phyloP scores from a whole-genome alignment of 1,140 invertebrate genomes.

The Ostrea edulis region DNA sequence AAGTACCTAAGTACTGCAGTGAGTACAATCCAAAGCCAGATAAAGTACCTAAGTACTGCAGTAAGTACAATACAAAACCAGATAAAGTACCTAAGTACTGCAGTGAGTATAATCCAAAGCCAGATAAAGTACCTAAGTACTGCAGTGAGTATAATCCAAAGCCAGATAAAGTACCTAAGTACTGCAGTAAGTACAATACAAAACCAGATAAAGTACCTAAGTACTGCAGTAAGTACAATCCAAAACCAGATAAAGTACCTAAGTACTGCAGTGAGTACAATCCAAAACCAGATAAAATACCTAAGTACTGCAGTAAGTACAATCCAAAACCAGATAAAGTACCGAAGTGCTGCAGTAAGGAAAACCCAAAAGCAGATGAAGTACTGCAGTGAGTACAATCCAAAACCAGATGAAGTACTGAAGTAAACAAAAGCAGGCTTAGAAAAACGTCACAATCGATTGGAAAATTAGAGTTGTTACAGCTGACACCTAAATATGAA shows the following conservation, averaged over 20 bases:
- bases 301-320: not conserved
- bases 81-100: conserved; percentile 46
- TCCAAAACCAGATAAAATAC: conserved; percentile 61
- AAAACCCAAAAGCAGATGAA: too few species aligned
- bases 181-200: conserved; percentile 36
- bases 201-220: conserved; percentile 59
- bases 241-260: conserved; percentile 59
- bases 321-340: conserved; percentile 62
- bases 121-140: conserved; percentile 53
- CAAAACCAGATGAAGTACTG: too few species aligned
- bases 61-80: conserved; percentile 57
- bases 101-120: conserved; percentile 54
- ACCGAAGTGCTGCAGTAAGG: too few species aligned
- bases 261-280: conserved; percentile 39
- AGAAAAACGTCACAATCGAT: too few species aligned
- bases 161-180: conserved; percentile 59
- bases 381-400: too few species aligned
- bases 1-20: not conserved
- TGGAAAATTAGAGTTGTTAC: too few species aligned
- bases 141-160: conserved; percentile 46
- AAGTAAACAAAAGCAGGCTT: too few species aligned
- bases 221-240: conserved; percentile 36
- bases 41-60: conserved; percentile 26
- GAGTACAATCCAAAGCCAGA: conserved; percentile 61
- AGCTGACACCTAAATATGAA: too few species aligned